Base-by-base conservation (phyloP, 1,140 invertebrate genomes). In the Chionoecetes opilio region DNA sequence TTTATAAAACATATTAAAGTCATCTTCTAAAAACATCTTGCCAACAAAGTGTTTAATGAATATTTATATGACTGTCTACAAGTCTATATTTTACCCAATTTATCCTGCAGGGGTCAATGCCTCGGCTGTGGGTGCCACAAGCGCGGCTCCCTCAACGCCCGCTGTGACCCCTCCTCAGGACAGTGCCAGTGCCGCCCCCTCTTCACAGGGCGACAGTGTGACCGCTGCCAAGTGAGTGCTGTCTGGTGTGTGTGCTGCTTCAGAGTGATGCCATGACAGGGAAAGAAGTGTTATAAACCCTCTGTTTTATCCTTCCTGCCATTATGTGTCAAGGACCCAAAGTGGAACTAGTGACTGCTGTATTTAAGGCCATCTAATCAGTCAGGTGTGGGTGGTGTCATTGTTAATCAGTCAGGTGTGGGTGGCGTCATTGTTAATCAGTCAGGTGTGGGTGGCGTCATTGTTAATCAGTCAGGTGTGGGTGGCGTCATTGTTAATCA, bases 181-280 rank as follows among this genome's bases (percentile, higher is more conserved):
- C 98, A 99, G 96, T 99, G 99, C 97, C 97, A 98, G 82, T 99
- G 99, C 97, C 98, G 98, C 84, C 97, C 98, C 0, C 98, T 98
- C 93, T 99, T 98, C 96, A 97, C 98, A 2, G 99, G 99, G n/a
- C 97, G 98, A 95, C 98, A 98, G 46, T 99, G 99, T 97, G 98
- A 99, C 96, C 97, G 97, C 31, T 99, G 99, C 97, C 97, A 98
- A 97, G 98, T 98, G 97, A 97, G 97, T 97, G 96, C 29, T 96
- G 38, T 29, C n/a, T 2, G 97, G 38, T 87, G 85, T 3, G 88
- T 35, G 88, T 85, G 14, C 53, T n/a, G 75, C 85, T 14, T 63
- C 38, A 35, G n/a, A 35, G 95, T 85, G 3, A 88, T 34, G 75
- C 29, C n/a, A 29, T 29, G 46, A 9, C 5, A 53, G 41, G n/a